Evolutionary conservation across 2,797 vertebrate species (phyloP).

Genomic region (Sardinella longiceps): DNA sequence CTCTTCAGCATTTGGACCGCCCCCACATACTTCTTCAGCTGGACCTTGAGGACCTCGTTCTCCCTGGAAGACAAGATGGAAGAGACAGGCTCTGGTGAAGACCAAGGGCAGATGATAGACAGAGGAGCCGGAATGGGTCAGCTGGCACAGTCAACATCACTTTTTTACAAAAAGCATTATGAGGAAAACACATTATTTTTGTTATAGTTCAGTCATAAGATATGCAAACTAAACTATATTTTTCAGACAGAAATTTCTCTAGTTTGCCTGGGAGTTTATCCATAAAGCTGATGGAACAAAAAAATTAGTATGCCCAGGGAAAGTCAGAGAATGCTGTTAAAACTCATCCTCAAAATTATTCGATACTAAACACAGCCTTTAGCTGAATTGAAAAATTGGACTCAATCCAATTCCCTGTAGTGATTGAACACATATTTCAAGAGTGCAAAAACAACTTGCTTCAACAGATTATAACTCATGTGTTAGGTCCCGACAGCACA

Average conservation of each 20-base stretch:
- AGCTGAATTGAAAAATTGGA: not conserved
- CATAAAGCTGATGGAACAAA: not conserved
- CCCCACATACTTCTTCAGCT: conserved; percentile 97
- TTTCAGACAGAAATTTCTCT: not conserved
- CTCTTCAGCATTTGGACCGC: conserved; percentile 99
- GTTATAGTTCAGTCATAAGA: not conserved
- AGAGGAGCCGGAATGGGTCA: not conserved
- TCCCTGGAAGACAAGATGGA: conserved; percentile 78
- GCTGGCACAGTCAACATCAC: not conserved
- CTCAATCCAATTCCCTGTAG: not conserved
- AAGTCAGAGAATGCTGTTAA: not conserved
- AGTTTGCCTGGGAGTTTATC: not conserved
- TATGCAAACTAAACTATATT: not conserved
- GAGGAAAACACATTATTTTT: no score
- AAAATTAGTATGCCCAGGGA: not conserved
- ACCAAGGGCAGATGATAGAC: not conserved
- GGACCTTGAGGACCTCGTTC: conserved; percentile 98
- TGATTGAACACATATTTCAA: not conserved
- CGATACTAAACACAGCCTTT: not conserved
- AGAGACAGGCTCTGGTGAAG: not conserved
- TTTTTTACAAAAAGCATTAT: not conserved
- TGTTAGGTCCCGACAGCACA: conserved; percentile 32
- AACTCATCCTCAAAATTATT: not conserved
- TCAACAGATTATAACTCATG: not conserved
- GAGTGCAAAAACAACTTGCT: not conserved